phyloP scores from a whole-genome alignment of 92 coral and sea anemone genomes.

The Heliopora coerulea region DNA sequence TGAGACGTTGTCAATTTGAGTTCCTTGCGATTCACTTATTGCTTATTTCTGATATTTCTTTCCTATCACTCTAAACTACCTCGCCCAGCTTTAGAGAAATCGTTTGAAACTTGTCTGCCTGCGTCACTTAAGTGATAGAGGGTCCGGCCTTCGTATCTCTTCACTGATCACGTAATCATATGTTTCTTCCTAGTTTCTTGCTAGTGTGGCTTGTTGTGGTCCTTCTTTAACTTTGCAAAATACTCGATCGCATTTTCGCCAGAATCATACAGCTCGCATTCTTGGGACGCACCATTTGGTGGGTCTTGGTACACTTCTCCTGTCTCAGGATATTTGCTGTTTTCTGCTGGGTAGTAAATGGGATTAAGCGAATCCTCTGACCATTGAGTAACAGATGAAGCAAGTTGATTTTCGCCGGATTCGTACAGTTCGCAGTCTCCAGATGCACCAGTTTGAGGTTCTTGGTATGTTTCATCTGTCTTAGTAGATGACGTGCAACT shows the following conservation, averaged over 20 bases:
- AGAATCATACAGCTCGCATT: neutral
- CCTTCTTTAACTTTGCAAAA: neutral
- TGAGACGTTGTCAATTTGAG: too few relatives aligned
- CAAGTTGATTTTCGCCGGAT: neutral
- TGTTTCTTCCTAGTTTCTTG: neutral
- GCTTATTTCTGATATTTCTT: too few relatives aligned
- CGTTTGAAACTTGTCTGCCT: neutral
- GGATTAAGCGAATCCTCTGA: constrained; percentile 27
- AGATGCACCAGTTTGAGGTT: neutral
- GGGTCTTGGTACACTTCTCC: neutral
- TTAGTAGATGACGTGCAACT: neutral
- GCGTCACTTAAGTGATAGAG: too few relatives aligned
- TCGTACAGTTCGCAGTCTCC: neutral
- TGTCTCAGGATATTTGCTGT: neutral
- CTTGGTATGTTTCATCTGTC: neutral
- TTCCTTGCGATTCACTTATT: too few relatives aligned
- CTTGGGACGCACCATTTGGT: neutral
- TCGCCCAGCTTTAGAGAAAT: too few relatives aligned
- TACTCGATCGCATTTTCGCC: neutral
- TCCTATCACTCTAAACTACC: too few relatives aligned
- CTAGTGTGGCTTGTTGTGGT: neutral
- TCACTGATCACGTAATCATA: neutral
- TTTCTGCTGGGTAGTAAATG: constrained; percentile 20
- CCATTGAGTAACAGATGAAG: neutral
- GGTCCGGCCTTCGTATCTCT: neutral